Conservation (phyloP, 2,113 vertebrate genomes). For the Perca schrenkii region DNA sequence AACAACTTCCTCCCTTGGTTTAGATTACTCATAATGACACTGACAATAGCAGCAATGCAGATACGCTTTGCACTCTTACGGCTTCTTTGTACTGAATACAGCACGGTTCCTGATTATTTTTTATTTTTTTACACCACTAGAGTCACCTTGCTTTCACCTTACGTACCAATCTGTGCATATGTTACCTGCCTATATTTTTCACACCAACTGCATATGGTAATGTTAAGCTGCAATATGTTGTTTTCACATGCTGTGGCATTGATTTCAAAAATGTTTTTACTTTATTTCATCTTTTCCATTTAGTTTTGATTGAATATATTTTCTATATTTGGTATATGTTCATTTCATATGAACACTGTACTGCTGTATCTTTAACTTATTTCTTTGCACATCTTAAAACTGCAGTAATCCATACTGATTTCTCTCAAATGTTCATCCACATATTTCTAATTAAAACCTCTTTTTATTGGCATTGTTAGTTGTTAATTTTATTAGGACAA, state of each 20-base stretch:
- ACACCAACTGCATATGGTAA: neutral
- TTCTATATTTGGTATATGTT: neutral
- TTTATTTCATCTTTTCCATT: neutral
- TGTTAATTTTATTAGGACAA: too few relatives aligned
- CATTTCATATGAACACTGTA: neutral
- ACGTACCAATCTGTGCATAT: neutral
- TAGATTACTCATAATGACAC: constrained; percentile 28
- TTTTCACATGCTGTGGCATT: neutral
- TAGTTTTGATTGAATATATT: neutral
- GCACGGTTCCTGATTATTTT: neutral
- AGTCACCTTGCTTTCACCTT: neutral
- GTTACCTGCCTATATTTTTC: neutral
- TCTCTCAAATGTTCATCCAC: neutral
- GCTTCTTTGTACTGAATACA: neutral
- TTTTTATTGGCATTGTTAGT: too few relatives aligned
- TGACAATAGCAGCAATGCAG: constrained; percentile 3
- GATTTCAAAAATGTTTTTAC: neutral
- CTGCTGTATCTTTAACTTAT: neutral
- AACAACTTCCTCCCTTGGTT: constrained; percentile 35
- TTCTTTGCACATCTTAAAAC: neutral
- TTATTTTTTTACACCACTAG: neutral
- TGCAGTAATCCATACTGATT: neutral
- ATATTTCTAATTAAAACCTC: constrained; percentile 2
- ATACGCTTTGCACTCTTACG: neutral
- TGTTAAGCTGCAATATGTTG: neutral